phyloP scores from a whole-genome alignment of 1,140 invertebrate genomes.

The Drosophila biarmipes region DNA sequence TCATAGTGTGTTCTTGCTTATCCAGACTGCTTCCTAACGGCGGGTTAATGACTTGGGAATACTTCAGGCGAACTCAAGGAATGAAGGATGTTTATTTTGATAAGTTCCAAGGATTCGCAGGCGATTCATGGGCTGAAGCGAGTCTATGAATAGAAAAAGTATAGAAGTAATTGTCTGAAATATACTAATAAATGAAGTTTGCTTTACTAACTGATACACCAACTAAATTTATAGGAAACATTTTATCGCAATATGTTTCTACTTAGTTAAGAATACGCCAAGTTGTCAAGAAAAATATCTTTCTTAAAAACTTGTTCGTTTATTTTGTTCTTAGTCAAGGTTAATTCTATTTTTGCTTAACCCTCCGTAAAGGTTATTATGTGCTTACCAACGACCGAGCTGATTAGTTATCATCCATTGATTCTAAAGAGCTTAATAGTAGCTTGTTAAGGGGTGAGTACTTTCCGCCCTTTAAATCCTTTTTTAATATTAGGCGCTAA shows the following conservation, averaged over 20 bases:
- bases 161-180: background rate
- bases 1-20: slow-evolving; percentile 41
- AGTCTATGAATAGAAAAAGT: background rate
- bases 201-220: no score
- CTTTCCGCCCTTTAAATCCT: slow-evolving; percentile 42
- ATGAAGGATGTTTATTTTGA: slow-evolving; percentile 19
- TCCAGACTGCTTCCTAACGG: slow-evolving; percentile 36
- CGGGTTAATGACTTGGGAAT: slow-evolving; percentile 37
- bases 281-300: background rate
- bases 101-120: slow-evolving; percentile 19
- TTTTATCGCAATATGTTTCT: background rate
- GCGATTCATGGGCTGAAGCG: slow-evolving; percentile 1
- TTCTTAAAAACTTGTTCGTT: no score
- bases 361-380: background rate
- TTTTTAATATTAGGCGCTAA: slow-evolving; percentile 52
- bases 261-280: background rate
- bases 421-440: no score
- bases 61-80: slow-evolving; percentile 6
- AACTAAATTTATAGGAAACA: no score
- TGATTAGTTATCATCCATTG: background rate
- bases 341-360: background rate
- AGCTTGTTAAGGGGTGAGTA: no score
- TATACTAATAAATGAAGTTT: background rate
- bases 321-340: no score
- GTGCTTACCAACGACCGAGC: background rate